phyloP scores from a whole-genome alignment of 35 echinoderm and acorn worm genomes.

The Chiridota heheva region DNA sequence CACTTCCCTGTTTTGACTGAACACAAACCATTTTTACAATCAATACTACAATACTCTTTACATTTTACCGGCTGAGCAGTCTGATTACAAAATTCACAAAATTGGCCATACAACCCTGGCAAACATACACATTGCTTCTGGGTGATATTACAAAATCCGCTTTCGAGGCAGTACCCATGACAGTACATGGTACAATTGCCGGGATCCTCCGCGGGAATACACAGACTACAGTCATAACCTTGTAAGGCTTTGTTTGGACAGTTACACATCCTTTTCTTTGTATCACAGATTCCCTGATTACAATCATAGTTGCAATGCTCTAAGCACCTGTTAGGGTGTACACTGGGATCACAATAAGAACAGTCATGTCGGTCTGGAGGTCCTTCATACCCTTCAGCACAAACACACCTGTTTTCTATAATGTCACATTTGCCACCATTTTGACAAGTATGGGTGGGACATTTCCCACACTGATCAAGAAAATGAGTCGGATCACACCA shows the following conservation, averaged over 20 bases:
- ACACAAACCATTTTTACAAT: constrained; percentile 59
- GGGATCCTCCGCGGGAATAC: constrained; percentile 27
- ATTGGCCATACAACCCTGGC: constrained; percentile 40
- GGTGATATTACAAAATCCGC: constrained; percentile 55
- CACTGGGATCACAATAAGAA: constrained; percentile 39
- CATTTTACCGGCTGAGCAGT: constrained; percentile 14
- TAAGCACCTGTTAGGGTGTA: constrained; percentile 33
- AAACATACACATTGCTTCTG: constrained; percentile 38
- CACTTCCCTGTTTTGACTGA: constrained; percentile 18
- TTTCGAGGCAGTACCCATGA: constrained; percentile 23
- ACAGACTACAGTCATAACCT: constrained; percentile 46
- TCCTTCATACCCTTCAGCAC: constrained; percentile 41
- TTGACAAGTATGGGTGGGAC: constrained; percentile 36
- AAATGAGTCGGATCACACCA: constrained; percentile 35
- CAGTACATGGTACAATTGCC: constrained; percentile 33
- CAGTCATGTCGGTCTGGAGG: constrained; percentile 5
- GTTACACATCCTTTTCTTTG: constrained; percentile 2
- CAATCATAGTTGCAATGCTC: constrained; percentile 57
- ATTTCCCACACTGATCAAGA: constrained; percentile 29
- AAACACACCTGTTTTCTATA: constrained; percentile 15
- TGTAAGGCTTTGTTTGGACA: constrained; percentile 43
- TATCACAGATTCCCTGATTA: constrained; percentile 38
- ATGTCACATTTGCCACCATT: constrained; percentile 54
- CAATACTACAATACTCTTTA: constrained; percentile 14
- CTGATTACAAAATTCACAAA: constrained; percentile 56